A percentile compares a stretch with the other conserved stretches of the same genome.
phyloP scores from a whole-genome alignment of 2,113 vertebrate genomes.

The Chionodraco myersi region DNA sequence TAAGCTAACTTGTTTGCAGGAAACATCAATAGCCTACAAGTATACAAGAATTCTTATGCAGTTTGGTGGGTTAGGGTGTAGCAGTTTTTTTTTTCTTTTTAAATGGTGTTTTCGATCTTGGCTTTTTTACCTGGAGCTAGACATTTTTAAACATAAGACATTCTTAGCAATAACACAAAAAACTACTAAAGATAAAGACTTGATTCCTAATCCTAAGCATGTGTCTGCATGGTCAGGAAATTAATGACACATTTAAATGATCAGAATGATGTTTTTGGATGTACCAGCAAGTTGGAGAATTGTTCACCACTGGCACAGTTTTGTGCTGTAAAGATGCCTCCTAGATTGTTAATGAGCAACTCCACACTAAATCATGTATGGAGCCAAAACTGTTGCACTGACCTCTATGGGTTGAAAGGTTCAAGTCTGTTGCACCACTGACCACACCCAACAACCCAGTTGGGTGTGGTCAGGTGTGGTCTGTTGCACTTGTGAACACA shows the following conservation, averaged over 20 bases:
- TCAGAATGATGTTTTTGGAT: conserved; percentile 64
- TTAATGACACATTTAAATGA: conserved; percentile 59
- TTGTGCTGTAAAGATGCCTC: conserved; percentile 76
- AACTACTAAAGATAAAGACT: conserved; percentile 51
- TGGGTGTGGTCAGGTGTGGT: conserved; percentile 73
- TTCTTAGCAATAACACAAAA: conserved; percentile 39
- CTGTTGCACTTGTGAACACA: conserved; percentile 74
- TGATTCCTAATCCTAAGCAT: conserved; percentile 74
- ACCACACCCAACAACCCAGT: conserved; percentile 64
- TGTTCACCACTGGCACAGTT: conserved; percentile 75
- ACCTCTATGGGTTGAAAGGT: conserved; percentile 83
- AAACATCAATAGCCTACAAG: conserved; percentile 14
- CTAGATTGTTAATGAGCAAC: conserved; percentile 65
- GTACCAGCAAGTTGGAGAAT: conserved; percentile 79
- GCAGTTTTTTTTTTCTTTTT: conserved; percentile 1
- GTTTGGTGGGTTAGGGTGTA: conserved; percentile 27
- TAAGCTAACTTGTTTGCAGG: conserved; percentile 48
- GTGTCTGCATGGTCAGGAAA: conserved; percentile 81
- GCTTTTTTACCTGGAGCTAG: conserved; percentile 36
- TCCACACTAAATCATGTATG: conserved; percentile 58
- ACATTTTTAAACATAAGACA: conserved; percentile 28
- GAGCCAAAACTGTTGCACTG: conserved; percentile 77
- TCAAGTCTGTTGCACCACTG: conserved; percentile 75
- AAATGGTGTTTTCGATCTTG: conserved; percentile 41
- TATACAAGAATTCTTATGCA: conserved; percentile 13